Percentiles rank a stretch among this genome's conserved stretches.
These are phyloP conservation scores for Peromyscus leucopus DNA, from an alignment of 2,113 vertebrate genomes.

Conservation along the genomic window DNA sequence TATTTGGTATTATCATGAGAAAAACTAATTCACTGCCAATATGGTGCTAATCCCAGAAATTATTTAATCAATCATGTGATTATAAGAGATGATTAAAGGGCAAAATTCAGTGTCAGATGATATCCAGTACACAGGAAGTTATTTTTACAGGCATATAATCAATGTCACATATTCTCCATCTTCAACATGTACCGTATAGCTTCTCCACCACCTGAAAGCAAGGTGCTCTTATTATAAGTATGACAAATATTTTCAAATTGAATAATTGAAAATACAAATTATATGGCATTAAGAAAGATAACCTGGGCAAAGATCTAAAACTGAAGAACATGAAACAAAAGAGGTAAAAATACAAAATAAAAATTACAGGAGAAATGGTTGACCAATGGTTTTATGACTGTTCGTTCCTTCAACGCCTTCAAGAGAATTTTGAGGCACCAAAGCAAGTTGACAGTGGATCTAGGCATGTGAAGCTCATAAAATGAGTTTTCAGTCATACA, in stretches of 20 bases:
- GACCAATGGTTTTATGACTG: not conserved
- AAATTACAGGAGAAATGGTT: not conserved
- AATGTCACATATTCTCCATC: not conserved
- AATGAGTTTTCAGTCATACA: not conserved
- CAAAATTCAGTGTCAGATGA: not conserved
- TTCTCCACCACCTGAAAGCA: not conserved
- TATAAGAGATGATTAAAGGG: conserved; percentile 24
- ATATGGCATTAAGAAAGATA: not conserved
- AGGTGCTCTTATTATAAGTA: not conserved
- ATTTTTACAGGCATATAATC: not conserved
- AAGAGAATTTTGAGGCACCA: not conserved
- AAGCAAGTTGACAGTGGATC: not conserved
- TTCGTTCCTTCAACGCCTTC: not conserved
- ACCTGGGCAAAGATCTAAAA: not conserved
- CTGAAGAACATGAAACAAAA: not conserved
- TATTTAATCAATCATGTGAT: not conserved
- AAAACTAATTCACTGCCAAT: conserved; percentile 12
- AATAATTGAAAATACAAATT: not conserved
- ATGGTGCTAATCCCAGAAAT: not conserved
- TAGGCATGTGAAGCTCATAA: not conserved
- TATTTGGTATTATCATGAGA: conserved; percentile 1
- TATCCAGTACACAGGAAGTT: not conserved
- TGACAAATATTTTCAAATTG: not conserved
- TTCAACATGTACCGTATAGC: not conserved
- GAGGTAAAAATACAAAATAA: not conserved